Evolutionary conservation across 2,888 invertebrate species (phyloP), one percentile per base, ranked within the genome.

Genomic region (Metopia argyrocephala): DNA sequence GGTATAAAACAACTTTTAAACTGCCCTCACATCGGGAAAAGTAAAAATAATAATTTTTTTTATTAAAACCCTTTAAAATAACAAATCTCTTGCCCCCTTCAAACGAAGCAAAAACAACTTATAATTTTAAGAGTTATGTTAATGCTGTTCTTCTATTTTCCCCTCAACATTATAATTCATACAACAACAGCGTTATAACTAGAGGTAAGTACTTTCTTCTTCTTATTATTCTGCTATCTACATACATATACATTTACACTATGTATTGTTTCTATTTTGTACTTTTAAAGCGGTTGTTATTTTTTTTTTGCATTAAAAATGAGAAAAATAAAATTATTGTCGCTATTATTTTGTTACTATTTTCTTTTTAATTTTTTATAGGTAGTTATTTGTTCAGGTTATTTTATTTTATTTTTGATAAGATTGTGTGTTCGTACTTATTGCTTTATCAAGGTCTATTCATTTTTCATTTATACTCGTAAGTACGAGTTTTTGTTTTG

Each of bases 401-500:
- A 12, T 38, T 38, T 15, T 38, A 12, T 38, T 38, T 15, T 38
- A 9, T 38, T 57, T 68, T 64, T 76, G 76, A 76, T 80, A 80
- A 80, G 80, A 80, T 80, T 76, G 73, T 68, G 50, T 21, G 31
- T 6, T 20, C 12, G 9, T 38, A 38, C 12, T 6, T 54, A 25
- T 18, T 59, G 57, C 59, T 73, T 38, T 38, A 65, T 76, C 80
- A 73, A 74, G 73, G 80, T 80, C 65, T 76, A 59, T 31, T 21
- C 20, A 56, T 68, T 54, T 50, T 54, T 54, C 5, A 54, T 54
- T 52, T 54, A 56, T 56, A n/a, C n/a, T n/a, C n/a, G n/a, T n/a
- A 56, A 27, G 23, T 15, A 38, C 38, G 3, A 31, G 31, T 18
- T 52, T 66, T 38, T 9, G 9, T 68, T 62, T 64, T 45, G 50